Evolutionary conservation across 1,140 invertebrate genomes (phyloP).

Genomic region (Delia radicum): DNA sequence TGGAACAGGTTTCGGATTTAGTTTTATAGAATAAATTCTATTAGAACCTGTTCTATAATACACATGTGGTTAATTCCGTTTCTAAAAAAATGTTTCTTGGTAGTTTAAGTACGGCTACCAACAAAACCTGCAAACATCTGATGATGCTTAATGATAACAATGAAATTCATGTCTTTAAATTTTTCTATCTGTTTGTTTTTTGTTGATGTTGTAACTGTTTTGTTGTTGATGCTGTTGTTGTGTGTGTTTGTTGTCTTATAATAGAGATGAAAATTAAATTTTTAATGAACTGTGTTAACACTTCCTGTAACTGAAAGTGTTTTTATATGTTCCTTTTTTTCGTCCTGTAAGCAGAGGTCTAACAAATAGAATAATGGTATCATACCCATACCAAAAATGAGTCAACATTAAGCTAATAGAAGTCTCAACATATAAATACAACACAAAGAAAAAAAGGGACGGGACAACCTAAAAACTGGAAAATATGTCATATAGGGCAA

Average conservation of each 20-base stretch:
- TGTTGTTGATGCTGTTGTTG: not conserved
- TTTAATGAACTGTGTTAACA: not conserved
- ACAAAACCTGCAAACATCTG: too few relatives aligned
- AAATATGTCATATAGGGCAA: too few relatives aligned
- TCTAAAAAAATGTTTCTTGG: too few relatives aligned
- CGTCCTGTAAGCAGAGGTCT: not conserved
- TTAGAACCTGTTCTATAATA: too few relatives aligned
- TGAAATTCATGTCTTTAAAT: too few relatives aligned
- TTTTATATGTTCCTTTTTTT: not conserved
- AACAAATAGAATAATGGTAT: not conserved
- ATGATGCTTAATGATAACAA: too few relatives aligned
- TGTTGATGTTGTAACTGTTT: not conserved
- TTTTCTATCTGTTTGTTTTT: not conserved
- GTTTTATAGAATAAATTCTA: too few relatives aligned
- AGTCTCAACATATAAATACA: not conserved
- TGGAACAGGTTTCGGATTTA: too few relatives aligned
- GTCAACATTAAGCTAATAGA: not conserved
- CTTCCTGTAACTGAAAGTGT: not conserved
- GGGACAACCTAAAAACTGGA: not conserved
- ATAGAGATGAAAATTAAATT: not conserved
- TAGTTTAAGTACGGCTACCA: too few relatives aligned
- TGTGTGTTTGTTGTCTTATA: not conserved
- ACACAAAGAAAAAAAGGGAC: not conserved
- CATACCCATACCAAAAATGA: not conserved
- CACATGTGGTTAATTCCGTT: too few relatives aligned